Evolutionary conservation across 2,113 vertebrate genomes (phyloP).

Genomic region (Mesitornis unicolor): DNA sequence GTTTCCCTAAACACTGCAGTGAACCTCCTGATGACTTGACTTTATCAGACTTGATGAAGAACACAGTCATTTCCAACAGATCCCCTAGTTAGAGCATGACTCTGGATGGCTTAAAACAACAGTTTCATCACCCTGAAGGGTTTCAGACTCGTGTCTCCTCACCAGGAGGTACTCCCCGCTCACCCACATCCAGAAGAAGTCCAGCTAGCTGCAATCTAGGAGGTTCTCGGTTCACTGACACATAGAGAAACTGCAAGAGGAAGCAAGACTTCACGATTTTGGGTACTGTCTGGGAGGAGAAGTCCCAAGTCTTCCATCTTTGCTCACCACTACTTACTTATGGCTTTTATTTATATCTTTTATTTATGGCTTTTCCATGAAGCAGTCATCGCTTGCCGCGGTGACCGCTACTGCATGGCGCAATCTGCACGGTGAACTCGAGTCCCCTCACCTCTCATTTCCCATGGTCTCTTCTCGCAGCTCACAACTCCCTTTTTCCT

Average conservation of each 20-base stretch:
- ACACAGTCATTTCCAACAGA: background rate
- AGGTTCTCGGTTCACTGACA: background rate
- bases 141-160: background rate
- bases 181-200: background rate
- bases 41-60: background rate
- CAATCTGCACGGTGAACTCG: background rate
- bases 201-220: background rate
- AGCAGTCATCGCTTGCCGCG: rapidly evolving
- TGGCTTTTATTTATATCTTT: too few species aligned
- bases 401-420: background rate
- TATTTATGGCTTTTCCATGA: too few species aligned
- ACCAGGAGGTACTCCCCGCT: background rate
- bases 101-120: background rate
- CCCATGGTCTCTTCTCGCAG: background rate
- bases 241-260: background rate
- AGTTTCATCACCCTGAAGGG: background rate
- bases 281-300: background rate
- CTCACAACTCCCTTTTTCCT: background rate
- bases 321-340: background rate
- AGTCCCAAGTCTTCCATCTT: background rate
- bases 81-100: background rate
- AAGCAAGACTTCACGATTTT: background rate
- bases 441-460: background rate
- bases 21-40: background rate
- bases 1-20: background rate